phyloP scores from a whole-genome alignment of 35 echinoderm and acorn worm species.

The Lytechinus variegatus region DNA sequence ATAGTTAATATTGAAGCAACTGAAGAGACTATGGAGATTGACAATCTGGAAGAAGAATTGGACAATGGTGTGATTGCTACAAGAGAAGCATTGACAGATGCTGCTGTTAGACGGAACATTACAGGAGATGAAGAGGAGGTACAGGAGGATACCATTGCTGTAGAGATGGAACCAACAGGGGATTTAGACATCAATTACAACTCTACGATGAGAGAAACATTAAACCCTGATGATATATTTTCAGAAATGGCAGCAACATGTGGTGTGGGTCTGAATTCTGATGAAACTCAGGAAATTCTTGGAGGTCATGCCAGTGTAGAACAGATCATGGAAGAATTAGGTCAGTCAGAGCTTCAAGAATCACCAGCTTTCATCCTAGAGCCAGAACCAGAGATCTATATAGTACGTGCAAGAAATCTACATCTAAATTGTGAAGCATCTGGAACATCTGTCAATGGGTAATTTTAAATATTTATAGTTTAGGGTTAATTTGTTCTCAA shows the following conservation, averaged over 20 bases:
- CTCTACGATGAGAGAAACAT: neutral
- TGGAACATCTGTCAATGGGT: constrained; percentile 8
- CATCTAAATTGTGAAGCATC: constrained; percentile 31
- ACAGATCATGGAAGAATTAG: constrained; percentile 9
- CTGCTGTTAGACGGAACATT: neutral
- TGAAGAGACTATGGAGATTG: neutral
- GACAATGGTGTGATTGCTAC: neutral
- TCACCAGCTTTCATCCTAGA: constrained; percentile 18
- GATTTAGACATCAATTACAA: neutral
- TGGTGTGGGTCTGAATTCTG: neutral
- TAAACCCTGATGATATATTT: neutral
- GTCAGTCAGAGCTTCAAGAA: neutral
- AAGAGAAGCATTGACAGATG: neutral
- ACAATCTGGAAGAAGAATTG: neutral
- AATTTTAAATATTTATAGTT: neutral
- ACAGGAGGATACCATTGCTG: neutral
- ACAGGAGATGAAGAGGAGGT: neutral
- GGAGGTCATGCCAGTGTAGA: neutral
- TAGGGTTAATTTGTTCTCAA: no score
- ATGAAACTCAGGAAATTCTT: neutral
- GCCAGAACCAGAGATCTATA: constrained; percentile 29
- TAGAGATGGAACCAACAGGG: neutral
- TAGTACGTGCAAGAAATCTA: neutral
- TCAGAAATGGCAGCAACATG: neutral
- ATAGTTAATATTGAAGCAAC: neutral